A percentile compares a stretch with the other conserved stretches of the same genome.
Conservation (phyloP, 2,888 invertebrate genomes). For the Nemoura dubitans region DNA sequence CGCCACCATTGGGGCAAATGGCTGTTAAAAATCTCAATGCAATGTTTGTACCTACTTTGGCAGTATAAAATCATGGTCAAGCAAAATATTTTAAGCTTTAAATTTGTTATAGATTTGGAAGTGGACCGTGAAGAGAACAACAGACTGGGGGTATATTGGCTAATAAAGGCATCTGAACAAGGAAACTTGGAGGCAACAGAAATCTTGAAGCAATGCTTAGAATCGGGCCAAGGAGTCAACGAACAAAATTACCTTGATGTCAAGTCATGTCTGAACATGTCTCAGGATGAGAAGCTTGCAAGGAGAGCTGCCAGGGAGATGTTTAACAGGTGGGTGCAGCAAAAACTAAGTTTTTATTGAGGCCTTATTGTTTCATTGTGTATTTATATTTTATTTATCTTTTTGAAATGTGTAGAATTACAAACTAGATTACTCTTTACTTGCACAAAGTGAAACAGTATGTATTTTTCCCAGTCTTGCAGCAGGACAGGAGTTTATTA, state of each 20-base stretch:
- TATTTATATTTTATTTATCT: too few relatives aligned
- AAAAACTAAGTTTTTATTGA: constrained; percentile 7
- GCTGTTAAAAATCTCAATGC: too few relatives aligned
- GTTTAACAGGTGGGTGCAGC: constrained; percentile 74
- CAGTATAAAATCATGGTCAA: too few relatives aligned
- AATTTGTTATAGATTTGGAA: constrained; percentile 65
- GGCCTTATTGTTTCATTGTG: not conserved
- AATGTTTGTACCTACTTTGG: too few relatives aligned
- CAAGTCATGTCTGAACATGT: constrained; percentile 82
- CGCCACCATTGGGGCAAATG: too few relatives aligned
- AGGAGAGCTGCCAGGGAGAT: constrained; percentile 87
- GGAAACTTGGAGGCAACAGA: constrained; percentile 88
- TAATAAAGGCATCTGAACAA: constrained; percentile 92
- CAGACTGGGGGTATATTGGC: constrained; percentile 86
- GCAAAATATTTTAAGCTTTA: too few relatives aligned
- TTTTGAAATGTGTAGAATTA: too few relatives aligned
- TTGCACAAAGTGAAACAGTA: too few relatives aligned
- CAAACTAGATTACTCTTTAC: too few relatives aligned
- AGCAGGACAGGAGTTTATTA: constrained; percentile 87
- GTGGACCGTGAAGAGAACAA: constrained; percentile 79
- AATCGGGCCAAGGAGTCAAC: constrained; percentile 72
- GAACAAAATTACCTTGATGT: constrained; percentile 78
- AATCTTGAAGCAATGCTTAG: constrained; percentile 77
- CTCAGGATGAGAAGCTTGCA: constrained; percentile 86
- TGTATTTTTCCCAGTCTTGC: constrained; percentile 79